A percentile compares a stretch with the other conserved stretches of the same genome.
These are phyloP conservation scores for Apotomis turbidana DNA, from an alignment of 2,888 invertebrate species.

Conservation along the genomic window DNA sequence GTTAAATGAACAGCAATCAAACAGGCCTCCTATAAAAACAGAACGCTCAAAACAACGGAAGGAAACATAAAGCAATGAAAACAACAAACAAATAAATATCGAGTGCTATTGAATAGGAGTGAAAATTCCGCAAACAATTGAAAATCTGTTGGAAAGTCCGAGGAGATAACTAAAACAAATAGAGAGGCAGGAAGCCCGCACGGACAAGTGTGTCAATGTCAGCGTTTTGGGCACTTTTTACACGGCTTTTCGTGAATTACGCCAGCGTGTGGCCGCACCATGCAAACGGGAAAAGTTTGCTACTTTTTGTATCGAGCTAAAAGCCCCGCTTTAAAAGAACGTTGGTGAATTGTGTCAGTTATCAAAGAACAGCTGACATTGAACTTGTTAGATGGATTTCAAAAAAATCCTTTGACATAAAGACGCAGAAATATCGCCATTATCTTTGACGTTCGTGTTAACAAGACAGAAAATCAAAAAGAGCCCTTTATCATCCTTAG, in stretches of 20 bases:
- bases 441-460: constrained; percentile 23
- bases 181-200: constrained; percentile 63
- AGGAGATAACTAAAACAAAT: constrained; percentile 61
- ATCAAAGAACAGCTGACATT: background rate
- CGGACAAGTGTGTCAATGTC: constrained; percentile 79
- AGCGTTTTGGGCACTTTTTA: constrained; percentile 63
- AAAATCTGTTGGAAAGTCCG: constrained; percentile 60
- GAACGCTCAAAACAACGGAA: constrained; percentile 34
- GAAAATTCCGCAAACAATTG: constrained; percentile 58
- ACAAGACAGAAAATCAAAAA: constrained; percentile 30
- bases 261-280: constrained; percentile 20
- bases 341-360: background rate
- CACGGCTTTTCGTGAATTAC: constrained; percentile 53
- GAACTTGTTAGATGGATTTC: background rate
- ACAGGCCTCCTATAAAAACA: constrained; percentile 34
- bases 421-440: constrained; percentile 8
- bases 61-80: constrained; percentile 39
- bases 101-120: constrained; percentile 49
- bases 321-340: constrained; percentile 5
- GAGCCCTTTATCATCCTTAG: constrained; percentile 21
- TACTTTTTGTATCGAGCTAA: constrained; percentile 18
- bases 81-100: constrained; percentile 52
- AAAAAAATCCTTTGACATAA: background rate
- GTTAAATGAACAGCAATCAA: constrained; percentile 32
- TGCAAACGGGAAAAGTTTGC: constrained; percentile 23